Conservation (phyloP, 1,140 invertebrate genomes). For the Sinella curviseta region DNA sequence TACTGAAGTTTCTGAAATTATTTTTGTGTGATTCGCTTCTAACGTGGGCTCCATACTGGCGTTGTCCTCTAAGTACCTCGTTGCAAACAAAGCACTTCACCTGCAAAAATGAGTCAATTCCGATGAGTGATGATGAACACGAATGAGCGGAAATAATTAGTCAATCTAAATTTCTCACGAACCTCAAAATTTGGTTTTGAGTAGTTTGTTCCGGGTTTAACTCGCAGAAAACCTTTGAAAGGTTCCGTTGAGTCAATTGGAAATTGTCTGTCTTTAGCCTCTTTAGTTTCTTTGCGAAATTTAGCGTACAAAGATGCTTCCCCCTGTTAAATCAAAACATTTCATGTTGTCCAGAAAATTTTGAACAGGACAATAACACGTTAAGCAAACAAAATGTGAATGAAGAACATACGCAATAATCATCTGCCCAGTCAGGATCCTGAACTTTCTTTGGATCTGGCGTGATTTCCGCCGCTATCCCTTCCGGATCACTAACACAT, state of each 20-base stretch:
- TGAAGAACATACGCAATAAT: not conserved
- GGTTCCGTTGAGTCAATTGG: not conserved
- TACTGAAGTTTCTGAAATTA: conserved; percentile 18
- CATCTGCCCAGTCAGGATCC: conserved; percentile 15
- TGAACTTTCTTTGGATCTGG: not conserved
- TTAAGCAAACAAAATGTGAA: not conserved
- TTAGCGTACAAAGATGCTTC: not conserved
- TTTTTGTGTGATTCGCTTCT: conserved; percentile 8
- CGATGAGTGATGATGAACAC: too few species aligned
- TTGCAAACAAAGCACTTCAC: conserved; percentile 20
- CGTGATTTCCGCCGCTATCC: not conserved
- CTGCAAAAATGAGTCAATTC: too few species aligned
- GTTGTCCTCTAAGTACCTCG: not conserved
- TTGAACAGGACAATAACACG: not conserved
- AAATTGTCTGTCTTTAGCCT: not conserved
- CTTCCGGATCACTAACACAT: conserved; percentile 26
- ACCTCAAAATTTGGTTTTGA: conserved; percentile 14
- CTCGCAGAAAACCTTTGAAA: not conserved
- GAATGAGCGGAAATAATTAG: not conserved
- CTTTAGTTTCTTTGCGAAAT: not conserved
- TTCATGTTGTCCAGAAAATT: not conserved
- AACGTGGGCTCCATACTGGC: conserved; percentile 3
- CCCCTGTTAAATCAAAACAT: conserved; percentile 9
- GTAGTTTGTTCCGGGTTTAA: conserved; percentile 2
- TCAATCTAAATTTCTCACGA: not conserved